A percentile compares a stretch with the other conserved stretches of the same genome.
Conservation (phyloP, 2,888 invertebrate genomes). For the Lithosia quadra region DNA sequence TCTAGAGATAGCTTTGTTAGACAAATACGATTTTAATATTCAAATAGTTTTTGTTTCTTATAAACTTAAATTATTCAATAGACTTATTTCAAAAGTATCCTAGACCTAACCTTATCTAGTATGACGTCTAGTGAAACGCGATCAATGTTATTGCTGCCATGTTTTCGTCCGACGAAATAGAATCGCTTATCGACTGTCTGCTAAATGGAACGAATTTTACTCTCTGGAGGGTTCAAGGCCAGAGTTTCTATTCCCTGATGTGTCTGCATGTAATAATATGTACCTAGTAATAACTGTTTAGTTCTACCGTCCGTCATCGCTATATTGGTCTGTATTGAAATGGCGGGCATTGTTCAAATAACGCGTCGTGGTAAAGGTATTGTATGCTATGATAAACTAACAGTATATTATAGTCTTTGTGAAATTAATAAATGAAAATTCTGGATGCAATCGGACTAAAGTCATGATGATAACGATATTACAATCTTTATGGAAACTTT, state of each 20-base stretch:
- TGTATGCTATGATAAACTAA: slow-evolving; percentile 10
- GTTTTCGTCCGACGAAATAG: slow-evolving; percentile 46
- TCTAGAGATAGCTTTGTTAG: too few species aligned
- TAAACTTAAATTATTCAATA: slow-evolving; percentile 34
- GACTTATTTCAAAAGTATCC: too few species aligned
- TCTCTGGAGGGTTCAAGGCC: slow-evolving; percentile 60
- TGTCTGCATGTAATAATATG: slow-evolving; percentile 33
- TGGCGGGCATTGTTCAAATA: slow-evolving; percentile 19
- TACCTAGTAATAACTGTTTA: slow-evolving; percentile 19
- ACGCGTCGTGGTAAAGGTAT: background rate
- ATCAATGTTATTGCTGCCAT: slow-evolving; percentile 45
- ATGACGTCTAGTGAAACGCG: slow-evolving; percentile 47
- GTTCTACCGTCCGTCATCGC: slow-evolving; percentile 20
- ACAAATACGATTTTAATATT: too few species aligned
- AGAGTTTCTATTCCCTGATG: slow-evolving; percentile 37
- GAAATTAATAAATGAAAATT: background rate
- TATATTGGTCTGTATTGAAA: slow-evolving; percentile 10
- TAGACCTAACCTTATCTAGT: too few species aligned
- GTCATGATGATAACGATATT: too few species aligned
- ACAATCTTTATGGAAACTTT: slow-evolving; percentile 8
- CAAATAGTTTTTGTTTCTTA: too few species aligned
- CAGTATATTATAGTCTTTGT: slow-evolving; percentile 5
- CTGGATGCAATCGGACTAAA: too few species aligned
- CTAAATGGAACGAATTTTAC: slow-evolving; percentile 52
- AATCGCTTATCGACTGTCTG: slow-evolving; percentile 43